Evolutionary conservation across 2,113 vertebrate species (phyloP).

Genomic region (Terrapene triunguis): DNA sequence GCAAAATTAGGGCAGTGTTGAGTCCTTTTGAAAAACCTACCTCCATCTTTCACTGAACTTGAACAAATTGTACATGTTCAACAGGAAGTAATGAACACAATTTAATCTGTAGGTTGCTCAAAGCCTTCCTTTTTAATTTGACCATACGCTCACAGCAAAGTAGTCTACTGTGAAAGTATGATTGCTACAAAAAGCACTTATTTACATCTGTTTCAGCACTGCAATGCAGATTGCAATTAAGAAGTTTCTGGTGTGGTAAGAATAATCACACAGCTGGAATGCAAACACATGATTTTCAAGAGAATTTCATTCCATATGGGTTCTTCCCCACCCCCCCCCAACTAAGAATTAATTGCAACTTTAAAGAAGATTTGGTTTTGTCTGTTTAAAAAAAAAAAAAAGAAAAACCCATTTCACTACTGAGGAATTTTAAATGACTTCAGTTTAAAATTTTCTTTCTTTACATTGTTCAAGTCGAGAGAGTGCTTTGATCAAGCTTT

Average conservation of each 20-base stretch:
- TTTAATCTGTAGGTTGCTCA: not conserved
- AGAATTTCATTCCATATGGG: constrained; percentile 84
- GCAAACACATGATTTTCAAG: constrained; percentile 85
- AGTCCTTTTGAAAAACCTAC: not conserved
- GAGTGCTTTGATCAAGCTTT: constrained; percentile 83
- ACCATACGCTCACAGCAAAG: not conserved
- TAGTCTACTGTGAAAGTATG: constrained; percentile 69
- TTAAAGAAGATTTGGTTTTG: constrained; percentile 80
- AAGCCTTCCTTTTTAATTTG: not conserved
- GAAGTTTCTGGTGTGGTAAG: constrained; percentile 86
- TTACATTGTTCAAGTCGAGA: constrained; percentile 79
- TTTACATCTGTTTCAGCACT: constrained; percentile 85
- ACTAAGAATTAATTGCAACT: constrained; percentile 83
- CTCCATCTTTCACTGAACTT: not conserved
- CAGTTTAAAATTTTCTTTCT: constrained; percentile 83
- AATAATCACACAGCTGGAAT: constrained; percentile 85
- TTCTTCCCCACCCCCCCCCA: constrained; percentile 64
- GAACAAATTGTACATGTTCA: not conserved
- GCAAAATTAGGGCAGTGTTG: not conserved
- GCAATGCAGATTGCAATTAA: constrained; percentile 83
- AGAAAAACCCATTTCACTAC: constrained; percentile 68
- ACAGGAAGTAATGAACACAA: not conserved
- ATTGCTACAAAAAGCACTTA: constrained; percentile 74
- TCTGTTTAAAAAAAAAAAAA: constrained; percentile 72
- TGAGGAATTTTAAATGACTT: constrained; percentile 82